Conservation (phyloP, 2,888 invertebrate species). For the Ormyrus rosae region DNA sequence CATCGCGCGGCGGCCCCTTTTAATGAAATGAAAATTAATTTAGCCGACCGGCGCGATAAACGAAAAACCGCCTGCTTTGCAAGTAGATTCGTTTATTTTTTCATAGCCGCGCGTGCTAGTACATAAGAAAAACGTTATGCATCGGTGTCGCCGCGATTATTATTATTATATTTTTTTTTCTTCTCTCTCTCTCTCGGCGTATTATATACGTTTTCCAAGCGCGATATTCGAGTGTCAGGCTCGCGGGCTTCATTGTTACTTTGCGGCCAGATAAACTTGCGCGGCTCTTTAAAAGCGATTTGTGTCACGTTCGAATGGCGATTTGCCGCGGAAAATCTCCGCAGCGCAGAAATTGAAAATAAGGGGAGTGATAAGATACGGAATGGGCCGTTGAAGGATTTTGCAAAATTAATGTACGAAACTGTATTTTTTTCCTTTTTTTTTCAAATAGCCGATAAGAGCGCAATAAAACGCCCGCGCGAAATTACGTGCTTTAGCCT, state of each 20-base stretch:
- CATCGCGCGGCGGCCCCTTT: neutral
- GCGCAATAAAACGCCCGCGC: too few species aligned
- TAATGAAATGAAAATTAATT: conserved; percentile 53
- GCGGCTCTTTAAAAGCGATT: conserved; percentile 1
- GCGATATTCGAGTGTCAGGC: conserved; percentile 29
- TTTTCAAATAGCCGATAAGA: too few species aligned
- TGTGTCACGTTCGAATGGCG: conserved; percentile 2
- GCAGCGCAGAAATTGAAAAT: too few species aligned
- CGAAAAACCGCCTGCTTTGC: conserved; percentile 35
- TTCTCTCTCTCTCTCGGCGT: neutral
- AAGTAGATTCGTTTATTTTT: conserved; percentile 28
- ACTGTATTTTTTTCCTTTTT: too few species aligned
- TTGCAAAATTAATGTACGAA: too few species aligned
- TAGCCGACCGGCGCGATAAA: conserved; percentile 33
- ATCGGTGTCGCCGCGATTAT: conserved; percentile 47
- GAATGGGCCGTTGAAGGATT: too few species aligned
- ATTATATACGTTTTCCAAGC: neutral
- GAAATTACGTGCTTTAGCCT: too few species aligned
- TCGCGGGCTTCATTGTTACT: conserved; percentile 29
- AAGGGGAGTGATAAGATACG: too few species aligned
- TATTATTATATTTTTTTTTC: conserved; percentile 6
- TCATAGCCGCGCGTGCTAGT: conserved; percentile 19
- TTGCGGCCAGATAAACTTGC: neutral
- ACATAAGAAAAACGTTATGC: conserved; percentile 33
- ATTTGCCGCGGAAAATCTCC: conserved; percentile 1